Evolutionary conservation across 2,113 vertebrate genomes (phyloP).

Genomic region (Natator depressus): DNA sequence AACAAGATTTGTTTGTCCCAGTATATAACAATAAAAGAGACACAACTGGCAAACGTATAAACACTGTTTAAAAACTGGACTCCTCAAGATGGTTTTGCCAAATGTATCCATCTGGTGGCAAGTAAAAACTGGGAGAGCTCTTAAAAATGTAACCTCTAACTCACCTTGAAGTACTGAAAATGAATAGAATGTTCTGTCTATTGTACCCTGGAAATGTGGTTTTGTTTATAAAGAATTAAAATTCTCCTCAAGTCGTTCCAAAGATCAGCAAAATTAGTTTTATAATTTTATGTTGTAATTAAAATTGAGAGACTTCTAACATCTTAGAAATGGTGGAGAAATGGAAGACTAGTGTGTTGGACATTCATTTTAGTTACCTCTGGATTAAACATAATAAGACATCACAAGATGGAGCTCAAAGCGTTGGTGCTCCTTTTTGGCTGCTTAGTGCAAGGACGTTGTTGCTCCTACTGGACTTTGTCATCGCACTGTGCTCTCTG

Average conservation of each 20-base stretch:
- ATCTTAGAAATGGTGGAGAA: neutral
- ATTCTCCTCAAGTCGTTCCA: fast-evolving
- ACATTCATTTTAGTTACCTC: neutral
- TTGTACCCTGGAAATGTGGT: neutral
- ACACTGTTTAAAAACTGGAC: neutral
- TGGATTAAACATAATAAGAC: neutral
- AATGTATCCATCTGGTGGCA: neutral
- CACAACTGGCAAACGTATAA: neutral
- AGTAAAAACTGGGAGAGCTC: fast-evolving
- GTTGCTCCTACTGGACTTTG: neutral
- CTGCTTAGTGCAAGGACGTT: neutral
- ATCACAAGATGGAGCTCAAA: neutral
- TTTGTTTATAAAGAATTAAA: neutral
- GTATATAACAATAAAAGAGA: neutral
- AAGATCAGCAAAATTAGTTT: neutral
- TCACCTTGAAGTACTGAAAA: neutral
- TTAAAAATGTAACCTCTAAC: neutral
- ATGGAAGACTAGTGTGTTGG: fast-evolving
- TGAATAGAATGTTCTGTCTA: neutral
- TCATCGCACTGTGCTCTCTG: fast-evolving
- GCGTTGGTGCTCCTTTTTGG: neutral
- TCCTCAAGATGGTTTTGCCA: neutral
- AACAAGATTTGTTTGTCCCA: neutral
- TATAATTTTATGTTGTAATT: neutral
- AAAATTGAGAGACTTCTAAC: neutral